These are phyloP conservation scores for Halcyon smyrnensis DNA, from an alignment of 2,797 vertebrate genomes.

Conservation along the genomic window DNA sequence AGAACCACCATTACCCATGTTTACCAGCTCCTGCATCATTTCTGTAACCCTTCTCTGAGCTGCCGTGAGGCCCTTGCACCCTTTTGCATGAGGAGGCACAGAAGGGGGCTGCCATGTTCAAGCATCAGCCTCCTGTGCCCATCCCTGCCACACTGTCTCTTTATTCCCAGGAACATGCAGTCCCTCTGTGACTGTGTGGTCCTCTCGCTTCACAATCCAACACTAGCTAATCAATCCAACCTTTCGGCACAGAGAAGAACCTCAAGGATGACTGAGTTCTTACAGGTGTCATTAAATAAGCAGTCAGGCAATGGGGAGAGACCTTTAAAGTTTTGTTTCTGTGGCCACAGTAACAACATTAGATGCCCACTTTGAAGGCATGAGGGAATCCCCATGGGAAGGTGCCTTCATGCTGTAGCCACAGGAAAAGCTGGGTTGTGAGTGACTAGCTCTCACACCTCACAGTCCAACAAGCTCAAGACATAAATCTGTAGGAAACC, in stretches of 20 bases:
- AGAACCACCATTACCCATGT: background rate
- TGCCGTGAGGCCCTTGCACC: background rate
- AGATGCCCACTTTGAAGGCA: conserved; percentile 6
- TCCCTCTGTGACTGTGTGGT: accelerated
- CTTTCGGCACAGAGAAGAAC: background rate
- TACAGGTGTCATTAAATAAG: background rate
- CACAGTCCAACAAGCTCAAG: background rate
- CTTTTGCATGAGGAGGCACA: background rate
- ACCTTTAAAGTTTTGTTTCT: background rate
- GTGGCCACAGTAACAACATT: background rate
- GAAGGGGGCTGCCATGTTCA: background rate
- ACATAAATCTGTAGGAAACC: background rate
- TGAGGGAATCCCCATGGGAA: conserved; percentile 39
- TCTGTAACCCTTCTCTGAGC: background rate
- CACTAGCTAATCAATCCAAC: background rate
- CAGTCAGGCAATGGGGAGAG: background rate
- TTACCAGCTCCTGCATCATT: background rate
- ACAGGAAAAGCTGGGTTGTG: background rate
- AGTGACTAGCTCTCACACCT: background rate
- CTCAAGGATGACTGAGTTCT: background rate
- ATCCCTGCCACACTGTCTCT: accelerated
- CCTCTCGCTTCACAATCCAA: background rate
- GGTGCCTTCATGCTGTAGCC: background rate
- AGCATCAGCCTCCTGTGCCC: background rate
- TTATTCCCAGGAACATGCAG: background rate